Percentiles rank a stretch among this genome's conserved stretches.
These are phyloP conservation scores for Paedocypris sp. DNA, from an alignment of 2,113 vertebrate genomes.

Conservation along the genomic window DNA sequence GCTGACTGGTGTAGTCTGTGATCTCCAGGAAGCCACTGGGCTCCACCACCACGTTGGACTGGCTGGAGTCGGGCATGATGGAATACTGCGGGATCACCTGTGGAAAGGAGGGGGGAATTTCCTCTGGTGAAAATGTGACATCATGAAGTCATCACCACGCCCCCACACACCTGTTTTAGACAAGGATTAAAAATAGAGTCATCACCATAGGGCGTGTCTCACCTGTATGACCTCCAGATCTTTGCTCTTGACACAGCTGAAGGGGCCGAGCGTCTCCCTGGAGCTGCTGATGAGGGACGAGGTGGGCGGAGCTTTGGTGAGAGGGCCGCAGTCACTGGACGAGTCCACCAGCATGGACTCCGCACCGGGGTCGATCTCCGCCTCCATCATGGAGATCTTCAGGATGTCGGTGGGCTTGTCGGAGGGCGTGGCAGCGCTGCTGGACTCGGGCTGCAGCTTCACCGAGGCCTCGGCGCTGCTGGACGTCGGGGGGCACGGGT, in stretches of 20 bases:
- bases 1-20: conserved; percentile 95
- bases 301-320: conserved; percentile 49
- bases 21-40: conserved; percentile 95
- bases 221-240: conserved; percentile 81
- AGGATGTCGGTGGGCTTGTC: conserved; percentile 82
- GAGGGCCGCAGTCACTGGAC: conserved; percentile 66
- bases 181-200: background rate
- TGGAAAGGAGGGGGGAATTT: no score
- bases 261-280: conserved; percentile 52
- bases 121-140: no score
- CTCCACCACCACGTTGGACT: conserved; percentile 94
- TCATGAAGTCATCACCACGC: conserved; percentile 3
- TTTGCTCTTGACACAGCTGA: conserved; percentile 72
- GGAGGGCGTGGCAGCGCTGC: conserved; percentile 53
- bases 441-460: conserved; percentile 63
- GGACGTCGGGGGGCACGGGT: conserved; percentile 69
- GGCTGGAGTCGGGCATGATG: conserved; percentile 90
- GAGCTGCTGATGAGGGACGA: conserved; percentile 72
- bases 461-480: conserved; percentile 63
- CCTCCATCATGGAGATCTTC: conserved; percentile 97
- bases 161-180: background rate
- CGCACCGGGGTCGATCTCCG: conserved; percentile 77
- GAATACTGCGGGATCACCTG: conserved; percentile 94
- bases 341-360: conserved; percentile 79
- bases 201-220: background rate